Evolutionary conservation across 2,888 invertebrate genomes (phyloP), one percentile per base, ranked within the genome.

Genomic region (Hyposoter dolosus): DNA sequence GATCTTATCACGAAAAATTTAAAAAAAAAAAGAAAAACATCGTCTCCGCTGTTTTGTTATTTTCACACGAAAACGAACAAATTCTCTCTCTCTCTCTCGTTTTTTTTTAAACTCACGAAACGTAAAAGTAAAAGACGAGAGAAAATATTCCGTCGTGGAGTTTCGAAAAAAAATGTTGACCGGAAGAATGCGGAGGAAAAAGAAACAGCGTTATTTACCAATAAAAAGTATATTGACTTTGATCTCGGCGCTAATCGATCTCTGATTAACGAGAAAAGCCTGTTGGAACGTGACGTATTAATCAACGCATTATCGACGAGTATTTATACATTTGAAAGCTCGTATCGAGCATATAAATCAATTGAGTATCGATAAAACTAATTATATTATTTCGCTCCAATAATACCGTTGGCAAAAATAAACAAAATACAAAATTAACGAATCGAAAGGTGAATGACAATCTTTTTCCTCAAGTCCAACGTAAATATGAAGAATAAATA

Each of bases 241-340:
- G 50, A 77, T 76, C 69, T 47, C 5, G 65, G 50, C 71, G 65
- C 65, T 83, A 83, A 83, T 83, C 82, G 82, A 71, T 77, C 40
- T 15, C 76, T 50, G 82, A 72, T 83, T 72, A 79, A 79, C 79
- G 71, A 79, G 71, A 72, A 77, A 77, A 77, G 65, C 71, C 47
- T 65, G 43, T 50, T 65, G 28, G 43, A 47, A 63, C 63, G 66
- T 74, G 28, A 47, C 47, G 15, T 66, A 74, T 75, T 68, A 82
- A 82, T 75, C 68, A 82, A 19, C 40, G 40, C 17, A 43, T 74
- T 45, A 45, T 40, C 32, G 47, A 66, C 28, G n/a, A 35, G 47
- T 72, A 45, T 47, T 45, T 40, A 72, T 66, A 65, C 32, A 50
- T 32, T 40, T 50, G 45, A 28, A 28, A 28, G 17, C 28, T 28